phyloP scores from a whole-genome alignment of 1,140 invertebrate genomes.

The Mactra quadrangularis region DNA sequence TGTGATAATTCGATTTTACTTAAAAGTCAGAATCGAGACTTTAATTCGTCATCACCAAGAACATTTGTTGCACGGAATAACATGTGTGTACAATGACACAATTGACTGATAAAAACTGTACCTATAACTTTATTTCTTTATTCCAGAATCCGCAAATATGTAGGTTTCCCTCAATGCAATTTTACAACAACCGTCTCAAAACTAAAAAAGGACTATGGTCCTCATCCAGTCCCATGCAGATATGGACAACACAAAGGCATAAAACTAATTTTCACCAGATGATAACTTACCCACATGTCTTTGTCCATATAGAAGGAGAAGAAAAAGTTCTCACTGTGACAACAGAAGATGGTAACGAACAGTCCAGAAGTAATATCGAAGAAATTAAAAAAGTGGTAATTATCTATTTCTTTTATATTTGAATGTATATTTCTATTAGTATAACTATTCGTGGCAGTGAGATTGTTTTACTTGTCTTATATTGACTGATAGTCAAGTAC shows the following conservation, averaged over 20 bases:
- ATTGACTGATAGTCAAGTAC: no score
- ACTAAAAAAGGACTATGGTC: constrained; percentile 53
- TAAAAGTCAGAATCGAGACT: no score
- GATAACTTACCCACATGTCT: constrained; percentile 64
- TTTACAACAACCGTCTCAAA: constrained; percentile 69
- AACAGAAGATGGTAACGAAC: constrained; percentile 78
- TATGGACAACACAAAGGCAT: constrained; percentile 57
- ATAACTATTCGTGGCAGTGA: no score
- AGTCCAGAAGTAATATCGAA: constrained; percentile 73
- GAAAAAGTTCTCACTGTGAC: constrained; percentile 75
- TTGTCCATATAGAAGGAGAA: constrained; percentile 76
- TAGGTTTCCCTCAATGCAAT: constrained; percentile 73
- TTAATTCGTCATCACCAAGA: no score
- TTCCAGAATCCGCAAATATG: constrained; percentile 74
- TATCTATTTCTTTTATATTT: no score
- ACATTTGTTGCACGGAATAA: no score
- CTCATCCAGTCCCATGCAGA: constrained; percentile 41
- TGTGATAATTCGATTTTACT: no score
- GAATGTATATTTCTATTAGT: no score
- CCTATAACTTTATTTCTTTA: no score
- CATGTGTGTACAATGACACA: no score
- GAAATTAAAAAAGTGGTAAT: constrained; percentile 75
- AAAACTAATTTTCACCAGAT: neutral
- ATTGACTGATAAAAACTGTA: no score
- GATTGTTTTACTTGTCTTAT: no score